phyloP scores from a whole-genome alignment of 2,888 invertebrate genomes.

The Platycnemis pennipes region DNA sequence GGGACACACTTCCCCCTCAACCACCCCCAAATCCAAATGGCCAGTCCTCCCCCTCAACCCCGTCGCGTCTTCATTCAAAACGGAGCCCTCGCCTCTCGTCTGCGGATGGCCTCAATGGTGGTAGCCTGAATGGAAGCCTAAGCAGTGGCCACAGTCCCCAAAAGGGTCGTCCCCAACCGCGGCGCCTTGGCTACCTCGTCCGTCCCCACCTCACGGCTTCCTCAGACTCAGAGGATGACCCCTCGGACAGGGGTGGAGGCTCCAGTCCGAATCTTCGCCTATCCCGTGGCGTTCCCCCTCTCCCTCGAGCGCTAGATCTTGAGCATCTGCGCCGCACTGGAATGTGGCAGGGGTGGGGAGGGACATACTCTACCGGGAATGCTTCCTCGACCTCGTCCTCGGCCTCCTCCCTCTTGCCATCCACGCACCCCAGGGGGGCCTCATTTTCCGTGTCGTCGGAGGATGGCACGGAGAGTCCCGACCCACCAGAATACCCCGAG shows the following conservation, averaged over 20 bases:
- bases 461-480: constrained; percentile 57
- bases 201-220: constrained; percentile 58
- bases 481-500: constrained; percentile 75
- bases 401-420: not conserved
- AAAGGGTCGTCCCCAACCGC: constrained; percentile 30
- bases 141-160: not conserved
- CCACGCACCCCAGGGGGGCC: not conserved
- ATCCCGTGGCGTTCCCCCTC: constrained; percentile 20
- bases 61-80: not conserved
- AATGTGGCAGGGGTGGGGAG: constrained; percentile 36
- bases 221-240: constrained; percentile 42
- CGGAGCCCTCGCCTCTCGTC: constrained; percentile 14
- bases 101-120: not conserved
- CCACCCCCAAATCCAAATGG: not conserved
- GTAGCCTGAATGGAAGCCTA: not conserved
- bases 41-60: constrained; percentile 37
- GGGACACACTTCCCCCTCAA: constrained; percentile 82
- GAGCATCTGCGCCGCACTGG: constrained; percentile 38
- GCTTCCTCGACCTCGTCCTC: constrained; percentile 13
- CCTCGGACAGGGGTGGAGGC: not conserved
- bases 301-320: constrained; percentile 46
- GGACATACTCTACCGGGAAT: not conserved
- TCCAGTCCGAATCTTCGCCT: not conserved
- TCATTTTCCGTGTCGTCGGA: constrained; percentile 11
- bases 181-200: constrained; percentile 54